phyloP scores from a whole-genome alignment of 2,113 vertebrate species.

The Daboia siamensis region DNA sequence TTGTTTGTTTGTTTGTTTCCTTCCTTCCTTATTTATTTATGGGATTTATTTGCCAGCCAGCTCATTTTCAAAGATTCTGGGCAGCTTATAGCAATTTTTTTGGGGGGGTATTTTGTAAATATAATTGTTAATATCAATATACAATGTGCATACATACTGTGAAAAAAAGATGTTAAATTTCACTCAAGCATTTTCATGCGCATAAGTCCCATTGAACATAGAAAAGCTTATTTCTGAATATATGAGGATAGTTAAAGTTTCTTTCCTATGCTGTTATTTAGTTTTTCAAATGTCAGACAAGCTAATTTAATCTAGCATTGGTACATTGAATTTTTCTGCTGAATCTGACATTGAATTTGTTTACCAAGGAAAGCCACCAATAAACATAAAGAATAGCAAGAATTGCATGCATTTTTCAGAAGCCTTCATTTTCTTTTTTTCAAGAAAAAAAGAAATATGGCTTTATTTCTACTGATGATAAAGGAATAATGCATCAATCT shows the following conservation, averaged over 20 bases:
- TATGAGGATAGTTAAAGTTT: not conserved
- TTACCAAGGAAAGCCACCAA: not conserved
- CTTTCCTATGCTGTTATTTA: not conserved
- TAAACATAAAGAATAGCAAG: not conserved
- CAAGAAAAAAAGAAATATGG: not conserved
- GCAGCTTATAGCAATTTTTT: not conserved
- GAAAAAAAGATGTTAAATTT: not conserved
- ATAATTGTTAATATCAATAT: not conserved
- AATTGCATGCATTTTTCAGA: not conserved
- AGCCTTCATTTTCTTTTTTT: not conserved
- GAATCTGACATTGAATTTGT: conserved; percentile 3
- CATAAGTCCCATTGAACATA: not conserved
- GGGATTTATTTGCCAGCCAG: not conserved
- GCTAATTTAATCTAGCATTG: conserved; percentile 9
- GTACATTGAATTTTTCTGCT: not conserved
- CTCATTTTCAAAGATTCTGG: not conserved
- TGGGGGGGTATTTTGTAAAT: not conserved
- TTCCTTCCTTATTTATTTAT: not conserved
- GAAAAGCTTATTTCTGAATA: not conserved
- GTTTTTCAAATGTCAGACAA: not conserved
- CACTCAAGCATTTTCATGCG: not conserved
- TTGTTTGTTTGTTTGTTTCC: too few relatives aligned
- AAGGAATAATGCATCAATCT: not conserved
- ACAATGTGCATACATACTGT: not conserved
- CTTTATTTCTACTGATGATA: not conserved